Evolutionary conservation across 2,113 vertebrate species (phyloP).

Genomic region (Alexandromys fortis): DNA sequence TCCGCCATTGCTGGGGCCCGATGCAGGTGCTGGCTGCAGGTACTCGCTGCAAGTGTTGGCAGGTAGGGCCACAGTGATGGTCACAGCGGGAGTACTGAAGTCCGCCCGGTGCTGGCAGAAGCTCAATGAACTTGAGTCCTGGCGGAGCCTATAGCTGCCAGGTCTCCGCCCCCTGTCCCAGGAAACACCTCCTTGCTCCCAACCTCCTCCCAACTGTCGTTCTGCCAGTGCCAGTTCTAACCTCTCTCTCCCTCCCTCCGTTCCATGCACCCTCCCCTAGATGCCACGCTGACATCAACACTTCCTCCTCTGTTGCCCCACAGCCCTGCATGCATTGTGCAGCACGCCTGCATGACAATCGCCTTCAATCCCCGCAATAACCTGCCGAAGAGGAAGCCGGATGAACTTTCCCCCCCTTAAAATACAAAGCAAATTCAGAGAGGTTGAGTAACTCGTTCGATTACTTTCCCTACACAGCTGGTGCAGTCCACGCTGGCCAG

Average conservation of each 20-base stretch:
- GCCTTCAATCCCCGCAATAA: no score
- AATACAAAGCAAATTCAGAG: background rate
- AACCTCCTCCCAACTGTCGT: background rate
- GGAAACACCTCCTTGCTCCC: background rate
- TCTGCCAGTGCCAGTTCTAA: background rate
- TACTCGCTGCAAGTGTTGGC: background rate
- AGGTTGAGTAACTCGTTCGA: background rate
- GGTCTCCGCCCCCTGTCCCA: background rate
- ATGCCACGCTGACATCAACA: fast-evolving
- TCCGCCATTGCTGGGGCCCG: slow-evolving; percentile 89
- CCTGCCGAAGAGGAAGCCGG: background rate
- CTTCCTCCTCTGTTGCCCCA: background rate
- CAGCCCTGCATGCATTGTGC: background rate
- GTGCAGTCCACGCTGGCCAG: fast-evolving
- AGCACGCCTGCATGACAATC: fast-evolving
- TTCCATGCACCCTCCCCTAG: background rate
- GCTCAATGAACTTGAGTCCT: background rate
- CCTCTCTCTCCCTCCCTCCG: no score
- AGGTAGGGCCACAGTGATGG: background rate
- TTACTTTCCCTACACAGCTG: background rate
- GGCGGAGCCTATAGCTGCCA: background rate
- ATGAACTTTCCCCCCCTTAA: no score
- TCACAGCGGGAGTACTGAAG: background rate
- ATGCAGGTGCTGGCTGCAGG: background rate
- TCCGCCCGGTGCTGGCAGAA: fast-evolving